Base-by-base conservation (phyloP, 2,113 vertebrate species). In the Engystomops pustulosus region DNA sequence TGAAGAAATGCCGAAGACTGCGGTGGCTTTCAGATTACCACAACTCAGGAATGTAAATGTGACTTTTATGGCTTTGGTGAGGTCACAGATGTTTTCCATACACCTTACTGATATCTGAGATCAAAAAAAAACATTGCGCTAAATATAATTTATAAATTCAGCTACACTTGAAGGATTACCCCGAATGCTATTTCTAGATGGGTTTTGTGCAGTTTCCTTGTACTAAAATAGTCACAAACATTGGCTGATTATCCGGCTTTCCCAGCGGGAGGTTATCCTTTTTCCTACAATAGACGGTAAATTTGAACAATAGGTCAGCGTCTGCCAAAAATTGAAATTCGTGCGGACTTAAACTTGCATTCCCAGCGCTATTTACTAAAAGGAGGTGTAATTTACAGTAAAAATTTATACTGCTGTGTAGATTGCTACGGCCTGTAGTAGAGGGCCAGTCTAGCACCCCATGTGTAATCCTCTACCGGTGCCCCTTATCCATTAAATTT, bases 21-120 rank as follows among this genome's bases (percentile, higher is more conserved):
- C 32, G 7, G 17, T 68, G 27, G 12, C 6, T 12, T 58, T 23
- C 23, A 25, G 1, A 15, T 18, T 34, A 20, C 32, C 20, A 1
- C 36, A n/a, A 12, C 34, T 38, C 67, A 69, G 67, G 67, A 69
- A 69, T 38, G 67, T 38, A 69, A n/a, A 69, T 68, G 62, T 71
- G 6, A 47, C 38, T 30, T 38, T 38, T 27, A 38, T 18, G 30
- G 38, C 67, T 20, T 5, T 4, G 60, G 18, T 65, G 27, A n/a
- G n/a, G 8, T 4, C 14, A 47, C 8, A 7, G n/a, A 41, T 44
- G 18, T 45, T 44, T 44, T 23, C 11, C 36, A 71, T 44, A 18
- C 68, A 44, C 68, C 17, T 18, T 10, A 3, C 17, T 2, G 4
- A 41, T 11, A 7, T 70, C 34, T 70, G 30, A 23, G n/a, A n/a